Conservation (phyloP, 2,113 vertebrate species). For the Bombycilla garrulus region DNA sequence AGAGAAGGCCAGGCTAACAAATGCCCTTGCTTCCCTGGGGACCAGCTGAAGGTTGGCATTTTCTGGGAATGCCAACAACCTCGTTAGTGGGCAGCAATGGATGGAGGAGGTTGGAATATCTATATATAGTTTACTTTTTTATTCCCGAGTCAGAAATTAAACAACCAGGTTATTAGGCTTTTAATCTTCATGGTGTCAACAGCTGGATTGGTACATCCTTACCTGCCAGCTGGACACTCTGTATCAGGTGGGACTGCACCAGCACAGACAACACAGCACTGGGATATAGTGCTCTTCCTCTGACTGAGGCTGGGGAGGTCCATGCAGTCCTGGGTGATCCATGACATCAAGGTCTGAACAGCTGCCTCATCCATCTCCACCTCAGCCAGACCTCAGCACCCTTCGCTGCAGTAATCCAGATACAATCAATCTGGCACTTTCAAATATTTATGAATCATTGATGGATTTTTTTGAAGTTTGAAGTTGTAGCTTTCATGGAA, state of each 20-base stretch:
- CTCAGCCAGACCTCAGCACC: neutral
- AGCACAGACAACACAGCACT: neutral
- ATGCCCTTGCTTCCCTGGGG: neutral
- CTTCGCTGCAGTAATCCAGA: neutral
- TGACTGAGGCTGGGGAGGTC: neutral
- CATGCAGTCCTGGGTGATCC: neutral
- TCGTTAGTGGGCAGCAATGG: rapidly evolving
- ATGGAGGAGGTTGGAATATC: neutral
- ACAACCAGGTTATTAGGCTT: neutral
- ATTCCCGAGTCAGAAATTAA: neutral
- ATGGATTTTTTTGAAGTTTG: conserved; percentile 64
- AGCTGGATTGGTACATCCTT: neutral
- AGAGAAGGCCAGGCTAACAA: neutral
- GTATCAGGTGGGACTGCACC: neutral
- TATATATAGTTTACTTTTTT: neutral
- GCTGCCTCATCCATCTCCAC: neutral
- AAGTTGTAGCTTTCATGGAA: conserved; percentile 72
- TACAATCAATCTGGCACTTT: conserved; percentile 51
- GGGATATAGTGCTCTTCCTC: neutral
- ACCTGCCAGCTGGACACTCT: neutral
- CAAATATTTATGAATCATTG: conserved; percentile 75
- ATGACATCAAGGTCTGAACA: neutral
- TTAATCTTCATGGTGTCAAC: neutral
- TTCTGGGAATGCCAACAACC: neutral
- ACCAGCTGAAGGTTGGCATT: neutral